phyloP scores from a whole-genome alignment of 2,888 invertebrate species.

The Cyaniris semiargus region DNA sequence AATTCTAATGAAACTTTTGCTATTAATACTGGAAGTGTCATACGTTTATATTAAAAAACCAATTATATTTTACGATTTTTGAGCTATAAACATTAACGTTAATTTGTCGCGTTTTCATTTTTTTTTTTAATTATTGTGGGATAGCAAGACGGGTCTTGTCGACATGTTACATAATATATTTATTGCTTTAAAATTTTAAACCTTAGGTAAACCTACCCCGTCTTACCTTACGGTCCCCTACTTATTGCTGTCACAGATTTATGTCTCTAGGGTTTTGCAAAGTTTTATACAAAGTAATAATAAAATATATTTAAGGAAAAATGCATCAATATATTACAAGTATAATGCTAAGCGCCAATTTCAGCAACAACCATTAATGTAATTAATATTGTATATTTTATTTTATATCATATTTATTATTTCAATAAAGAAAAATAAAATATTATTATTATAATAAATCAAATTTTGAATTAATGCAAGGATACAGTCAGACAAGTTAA shows the following conservation, averaged over 20 bases:
- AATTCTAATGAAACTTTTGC: background rate
- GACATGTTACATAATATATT: no score
- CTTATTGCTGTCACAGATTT: background rate
- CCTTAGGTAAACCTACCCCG: background rate
- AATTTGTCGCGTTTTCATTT: background rate
- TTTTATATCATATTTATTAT: no score
- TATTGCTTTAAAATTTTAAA: no score
- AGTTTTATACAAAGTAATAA: background rate
- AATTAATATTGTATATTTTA: no score
- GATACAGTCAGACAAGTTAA: background rate
- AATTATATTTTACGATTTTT: background rate
- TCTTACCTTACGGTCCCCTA: background rate
- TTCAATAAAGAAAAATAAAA: no score
- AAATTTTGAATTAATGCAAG: background rate
- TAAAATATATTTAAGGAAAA: background rate
- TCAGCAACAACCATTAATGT: no score
- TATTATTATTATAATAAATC: background rate
- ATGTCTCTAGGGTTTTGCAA: background rate
- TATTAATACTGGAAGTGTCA: conserved; percentile 15
- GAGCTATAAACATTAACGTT: background rate
- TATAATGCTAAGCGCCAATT: background rate
- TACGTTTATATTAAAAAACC: background rate
- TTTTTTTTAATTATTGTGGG: background rate
- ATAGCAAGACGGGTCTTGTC: background rate
- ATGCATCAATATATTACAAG: background rate